phyloP scores from a whole-genome alignment of 2,797 vertebrate genomes.

The Stomatorhinus walkeri region DNA sequence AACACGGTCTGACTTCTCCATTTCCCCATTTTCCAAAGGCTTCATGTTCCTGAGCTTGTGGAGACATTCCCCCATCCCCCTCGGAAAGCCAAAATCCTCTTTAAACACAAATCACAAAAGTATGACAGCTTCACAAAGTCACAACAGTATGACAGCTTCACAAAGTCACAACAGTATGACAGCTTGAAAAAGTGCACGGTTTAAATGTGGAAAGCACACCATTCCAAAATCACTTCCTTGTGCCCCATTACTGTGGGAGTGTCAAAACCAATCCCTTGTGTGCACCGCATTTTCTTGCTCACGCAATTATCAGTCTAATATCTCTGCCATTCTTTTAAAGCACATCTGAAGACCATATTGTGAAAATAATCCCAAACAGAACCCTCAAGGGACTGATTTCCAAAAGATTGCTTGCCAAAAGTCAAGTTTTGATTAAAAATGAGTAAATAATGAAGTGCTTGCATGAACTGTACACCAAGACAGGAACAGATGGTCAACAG shows the following conservation, averaged over 20 bases:
- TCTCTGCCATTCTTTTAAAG: background rate
- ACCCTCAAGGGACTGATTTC: background rate
- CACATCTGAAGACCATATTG: slow-evolving; percentile 1
- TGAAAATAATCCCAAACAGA: background rate
- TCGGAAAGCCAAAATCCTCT: background rate
- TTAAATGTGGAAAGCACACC: background rate
- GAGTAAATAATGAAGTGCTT: background rate
- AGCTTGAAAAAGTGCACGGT: background rate
- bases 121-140: background rate
- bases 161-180: background rate
- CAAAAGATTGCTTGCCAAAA: background rate
- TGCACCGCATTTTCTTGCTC: background rate
- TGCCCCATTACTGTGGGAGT: background rate
- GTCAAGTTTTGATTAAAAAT: background rate
- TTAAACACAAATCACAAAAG: background rate
- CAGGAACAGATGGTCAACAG: background rate
- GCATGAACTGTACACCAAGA: background rate
- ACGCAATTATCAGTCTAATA: background rate
- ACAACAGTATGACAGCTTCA: background rate
- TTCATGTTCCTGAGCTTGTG: background rate
- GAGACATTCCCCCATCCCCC: background rate
- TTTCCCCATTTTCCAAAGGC: background rate
- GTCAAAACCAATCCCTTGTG: slow-evolving; percentile 4
- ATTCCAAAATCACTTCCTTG: background rate
- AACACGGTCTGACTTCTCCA: background rate